Conservation (phyloP, 2,113 vertebrate species). For the Hipposideros armiger region DNA sequence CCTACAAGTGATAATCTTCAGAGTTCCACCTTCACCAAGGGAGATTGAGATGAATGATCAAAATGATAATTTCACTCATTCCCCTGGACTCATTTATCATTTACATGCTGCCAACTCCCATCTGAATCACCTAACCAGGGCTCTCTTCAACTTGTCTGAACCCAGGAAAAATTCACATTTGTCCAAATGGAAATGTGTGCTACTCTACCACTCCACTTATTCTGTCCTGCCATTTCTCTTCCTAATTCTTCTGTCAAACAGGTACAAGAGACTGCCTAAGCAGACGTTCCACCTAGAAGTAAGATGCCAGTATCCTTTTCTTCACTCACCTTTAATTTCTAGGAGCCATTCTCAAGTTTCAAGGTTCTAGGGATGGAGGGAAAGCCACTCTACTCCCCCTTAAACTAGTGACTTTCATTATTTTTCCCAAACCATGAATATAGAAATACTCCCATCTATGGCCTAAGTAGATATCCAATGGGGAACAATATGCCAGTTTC, state of each 20-base stretch:
- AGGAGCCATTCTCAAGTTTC: conserved; percentile 9
- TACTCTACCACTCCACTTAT: background rate
- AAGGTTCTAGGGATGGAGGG: background rate
- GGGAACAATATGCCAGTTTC: background rate
- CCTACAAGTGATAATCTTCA: background rate
- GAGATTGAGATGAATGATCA: background rate
- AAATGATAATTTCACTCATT: background rate
- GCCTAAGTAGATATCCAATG: background rate
- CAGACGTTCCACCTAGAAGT: conserved; percentile 22
- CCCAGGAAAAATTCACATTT: background rate
- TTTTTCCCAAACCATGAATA: background rate
- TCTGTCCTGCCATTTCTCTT: background rate
- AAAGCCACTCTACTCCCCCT: background rate
- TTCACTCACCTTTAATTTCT: background rate
- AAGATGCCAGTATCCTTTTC: background rate
- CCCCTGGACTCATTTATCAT: background rate
- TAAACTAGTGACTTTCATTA: conserved; percentile 35
- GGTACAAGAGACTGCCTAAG: background rate
- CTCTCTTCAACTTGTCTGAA: background rate
- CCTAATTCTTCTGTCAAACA: background rate
- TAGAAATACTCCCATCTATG: background rate
- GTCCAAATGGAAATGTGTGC: background rate
- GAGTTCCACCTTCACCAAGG: background rate
- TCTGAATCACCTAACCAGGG: background rate
- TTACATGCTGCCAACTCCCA: background rate